These are phyloP conservation scores for Chrysocyon brachyurus DNA, from an alignment of 2,797 vertebrate genomes.

Conservation along the genomic window DNA sequence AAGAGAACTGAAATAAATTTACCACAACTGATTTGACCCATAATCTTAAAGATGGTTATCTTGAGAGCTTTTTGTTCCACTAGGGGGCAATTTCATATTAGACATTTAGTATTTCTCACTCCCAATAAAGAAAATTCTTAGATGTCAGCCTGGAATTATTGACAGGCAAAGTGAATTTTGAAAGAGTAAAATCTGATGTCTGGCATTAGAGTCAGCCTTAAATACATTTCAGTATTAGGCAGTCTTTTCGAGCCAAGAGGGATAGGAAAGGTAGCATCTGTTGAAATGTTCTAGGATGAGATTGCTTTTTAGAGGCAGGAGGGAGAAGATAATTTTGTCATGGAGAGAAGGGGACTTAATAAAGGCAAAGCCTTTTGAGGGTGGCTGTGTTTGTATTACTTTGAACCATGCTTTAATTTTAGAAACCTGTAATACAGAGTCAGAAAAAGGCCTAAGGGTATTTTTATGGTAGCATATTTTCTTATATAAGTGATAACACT, in stretches of 20 bases:
- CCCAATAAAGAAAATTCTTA: slow-evolving; percentile 43
- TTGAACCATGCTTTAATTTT: slow-evolving; percentile 70
- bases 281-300: slow-evolving; percentile 22
- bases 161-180: slow-evolving; percentile 40
- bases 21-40: neutral
- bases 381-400: slow-evolving; percentile 48
- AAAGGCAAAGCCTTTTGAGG: neutral
- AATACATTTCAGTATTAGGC: slow-evolving; percentile 13
- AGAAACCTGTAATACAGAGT: slow-evolving; percentile 24
- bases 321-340: slow-evolving; percentile 29
- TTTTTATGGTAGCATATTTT: slow-evolving; percentile 71
- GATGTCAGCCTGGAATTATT: slow-evolving; percentile 1
- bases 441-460: slow-evolving; percentile 48
- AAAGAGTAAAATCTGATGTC: slow-evolving; percentile 22
- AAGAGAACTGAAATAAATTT: neutral
- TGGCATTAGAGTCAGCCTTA: slow-evolving; percentile 37
- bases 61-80: slow-evolving; percentile 59
- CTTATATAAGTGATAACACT: slow-evolving; percentile 41
- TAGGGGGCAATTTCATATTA: slow-evolving; percentile 84
- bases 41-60: neutral
- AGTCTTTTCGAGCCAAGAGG: neutral
- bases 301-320: slow-evolving; percentile 58
- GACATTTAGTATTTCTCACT: slow-evolving; percentile 53
- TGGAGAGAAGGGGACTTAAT: neutral
- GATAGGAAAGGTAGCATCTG: slow-evolving; percentile 18